These are phyloP conservation scores for Holcopasites calliopsidis DNA, from an alignment of 1,140 invertebrate species.

Conservation along the genomic window DNA sequence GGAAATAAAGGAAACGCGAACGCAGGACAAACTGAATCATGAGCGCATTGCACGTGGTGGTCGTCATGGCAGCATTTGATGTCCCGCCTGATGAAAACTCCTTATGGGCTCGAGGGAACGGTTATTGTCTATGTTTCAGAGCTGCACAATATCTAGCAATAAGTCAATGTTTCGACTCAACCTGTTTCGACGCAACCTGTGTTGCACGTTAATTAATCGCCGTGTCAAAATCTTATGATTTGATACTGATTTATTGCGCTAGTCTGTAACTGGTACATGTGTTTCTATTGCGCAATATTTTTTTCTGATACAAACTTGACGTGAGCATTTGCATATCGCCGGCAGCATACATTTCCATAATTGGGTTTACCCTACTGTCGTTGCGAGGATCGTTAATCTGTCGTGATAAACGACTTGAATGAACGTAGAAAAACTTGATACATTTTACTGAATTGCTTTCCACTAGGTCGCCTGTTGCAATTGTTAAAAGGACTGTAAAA, in stretches of 20 bases:
- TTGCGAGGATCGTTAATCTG: conserved; percentile 3
- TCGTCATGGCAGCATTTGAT: not conserved
- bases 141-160: not conserved
- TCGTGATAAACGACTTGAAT: not conserved
- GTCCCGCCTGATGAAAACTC: not conserved
- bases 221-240: not conserved
- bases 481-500: no score
- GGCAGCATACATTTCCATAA: conserved; percentile 14
- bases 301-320: not conserved
- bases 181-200: no score
- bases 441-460: conserved; percentile 1
- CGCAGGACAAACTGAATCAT: conserved; percentile 2
- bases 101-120: not conserved
- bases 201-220: not conserved
- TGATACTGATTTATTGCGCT: not conserved
- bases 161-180: no score
- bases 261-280: not conserved
- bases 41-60: not conserved
- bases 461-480: not conserved
- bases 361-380: conserved; percentile 14
- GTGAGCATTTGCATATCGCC: conserved; percentile 5
- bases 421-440: not conserved
- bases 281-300: conserved; percentile 2
- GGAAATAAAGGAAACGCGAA: conserved; percentile 1
- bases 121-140: not conserved